Conservation (phyloP, 2,888 invertebrate genomes). For the Entomobrya proxima region DNA sequence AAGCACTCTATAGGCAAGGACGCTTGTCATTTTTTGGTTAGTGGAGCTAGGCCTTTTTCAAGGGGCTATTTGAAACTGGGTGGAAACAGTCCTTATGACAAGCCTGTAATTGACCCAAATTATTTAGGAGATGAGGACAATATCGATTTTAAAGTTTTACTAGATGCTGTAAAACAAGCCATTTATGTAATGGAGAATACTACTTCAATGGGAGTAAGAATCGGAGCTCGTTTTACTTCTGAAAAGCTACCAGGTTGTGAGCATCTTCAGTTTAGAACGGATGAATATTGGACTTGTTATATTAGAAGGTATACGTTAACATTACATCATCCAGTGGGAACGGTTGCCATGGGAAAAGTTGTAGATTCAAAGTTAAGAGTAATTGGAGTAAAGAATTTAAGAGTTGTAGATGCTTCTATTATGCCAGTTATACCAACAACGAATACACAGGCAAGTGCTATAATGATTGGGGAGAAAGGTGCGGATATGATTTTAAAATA, state of each 20-base stretch:
- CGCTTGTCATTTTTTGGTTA: too few species aligned
- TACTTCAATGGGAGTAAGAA: constrained; percentile 45
- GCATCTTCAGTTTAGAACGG: constrained; percentile 59
- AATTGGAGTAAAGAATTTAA: constrained; percentile 55
- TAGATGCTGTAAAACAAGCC: constrained; percentile 69
- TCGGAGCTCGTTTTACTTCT: constrained; percentile 58
- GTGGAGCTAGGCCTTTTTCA: too few species aligned
- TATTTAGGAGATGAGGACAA: constrained; percentile 68
- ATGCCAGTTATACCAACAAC: constrained; percentile 34
- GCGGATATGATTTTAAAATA: constrained; percentile 5
- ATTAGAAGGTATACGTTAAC: constrained; percentile 66
- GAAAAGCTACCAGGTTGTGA: constrained; percentile 70
- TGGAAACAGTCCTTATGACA: constrained; percentile 69
- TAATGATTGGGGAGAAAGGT: constrained; percentile 59
- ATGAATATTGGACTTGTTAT: constrained; percentile 71
- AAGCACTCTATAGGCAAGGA: too few species aligned
- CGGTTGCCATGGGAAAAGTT: constrained; percentile 65
- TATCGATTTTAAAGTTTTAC: constrained; percentile 67
- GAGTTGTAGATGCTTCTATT: constrained; percentile 69
- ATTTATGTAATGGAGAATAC: constrained; percentile 70
- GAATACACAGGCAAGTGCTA: constrained; percentile 45
- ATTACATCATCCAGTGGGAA: constrained; percentile 70
- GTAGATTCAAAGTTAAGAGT: constrained; percentile 71
- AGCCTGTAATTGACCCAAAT: constrained; percentile 70
- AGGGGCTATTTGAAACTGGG: too few species aligned